Evolutionary conservation across 2,888 invertebrate genomes (phyloP), one percentile per base, ranked within the genome.

Genomic region (Cheilosia variabilis): DNA sequence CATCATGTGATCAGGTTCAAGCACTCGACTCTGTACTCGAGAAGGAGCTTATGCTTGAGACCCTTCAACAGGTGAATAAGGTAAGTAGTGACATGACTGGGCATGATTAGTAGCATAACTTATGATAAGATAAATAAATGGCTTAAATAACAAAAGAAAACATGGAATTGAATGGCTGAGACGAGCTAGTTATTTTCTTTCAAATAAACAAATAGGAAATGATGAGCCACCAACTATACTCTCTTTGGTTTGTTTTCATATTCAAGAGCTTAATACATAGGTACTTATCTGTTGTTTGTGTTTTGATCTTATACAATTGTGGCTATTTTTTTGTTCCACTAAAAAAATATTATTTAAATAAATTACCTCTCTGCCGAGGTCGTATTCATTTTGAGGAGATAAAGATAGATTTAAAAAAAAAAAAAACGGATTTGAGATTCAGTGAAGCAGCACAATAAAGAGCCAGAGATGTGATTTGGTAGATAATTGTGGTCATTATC

Each of bases 1-100:
- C 96, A 73, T 96, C 96, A 62, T 97, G 97, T 92, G 95, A 95
- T 89, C 96, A 96, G 92, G 93, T 96, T 71, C 95, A 96, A 89
- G 95, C 95, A 89, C 92, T 94, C 45, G 94, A 94, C 77, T 94
- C 94, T 43, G 94, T 94, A 92, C 92, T 95, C 60, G 95, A 95
- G 90, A 94, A 95, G 90, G 95, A 95, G 90, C 92, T 96, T 62
- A 94, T 95, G 83, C 93, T 95, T 79, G 96, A 96, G 90, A 96
- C 94, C 17, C 92, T 96, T 87, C 91, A 96, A 87, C 94, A 96
- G 93, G 96, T 96, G 92, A 94, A 94, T 93, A 90, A 89, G 91
- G 92, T 92, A 88, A 90, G 91, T 90, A 15, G 10, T 15, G 10
- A 34, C 10, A 34, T 52, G 13, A 2, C 10, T 22, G 3, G 10